Evolutionary conservation across 2,888 invertebrate genomes (phyloP), one percentile per base, ranked within the genome.

Genomic region (Odontocerum albicorne): DNA sequence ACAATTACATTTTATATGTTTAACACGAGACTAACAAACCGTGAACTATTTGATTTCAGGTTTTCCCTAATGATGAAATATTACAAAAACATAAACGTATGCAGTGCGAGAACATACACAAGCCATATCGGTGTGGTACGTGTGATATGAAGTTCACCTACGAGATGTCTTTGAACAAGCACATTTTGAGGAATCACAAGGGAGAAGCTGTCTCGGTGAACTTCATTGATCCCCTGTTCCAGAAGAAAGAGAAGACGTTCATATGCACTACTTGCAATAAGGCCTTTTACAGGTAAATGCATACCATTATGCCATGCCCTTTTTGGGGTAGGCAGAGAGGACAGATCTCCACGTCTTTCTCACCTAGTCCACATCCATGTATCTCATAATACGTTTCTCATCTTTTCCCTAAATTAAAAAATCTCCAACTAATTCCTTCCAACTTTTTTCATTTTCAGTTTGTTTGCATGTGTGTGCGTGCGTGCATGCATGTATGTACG

Each of bases 241-340:
- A 70, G 60, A 59, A 64, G 12, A 66, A 70, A 50, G 69, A 71
- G 6, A 68, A 70, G 33, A 72, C 72, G 46, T 73, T 75, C 61
- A 75, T 81, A 40, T 87, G 87, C 66, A 77, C 79, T 21, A 79
- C 80, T 3, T 87, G 87, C 64, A 80, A 79, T 21, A 84, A 83
- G 67, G 75, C 78, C 4, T 87, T 87, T 65, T 76, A 75, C 62
- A 73, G 81, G 70, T 76, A 71, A 50, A 72, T n/a, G n/a, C n/a
- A n/a, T n/a, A n/a, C n/a, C n/a, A n/a, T n/a, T n/a, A n/a, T n/a
- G n/a, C n/a, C n/a, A n/a, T n/a, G n/a, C n/a, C n/a, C n/a, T n/a
- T n/a, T n/a, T n/a, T n/a, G n/a, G n/a, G n/a, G n/a, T n/a, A n/a
- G n/a, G n/a, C n/a, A n/a, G n/a, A n/a, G n/a, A n/a, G n/a, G n/a